These are phyloP conservation scores for Atta cephalotes DNA, from an alignment of 1,140 invertebrate genomes.

Conservation along the genomic window DNA sequence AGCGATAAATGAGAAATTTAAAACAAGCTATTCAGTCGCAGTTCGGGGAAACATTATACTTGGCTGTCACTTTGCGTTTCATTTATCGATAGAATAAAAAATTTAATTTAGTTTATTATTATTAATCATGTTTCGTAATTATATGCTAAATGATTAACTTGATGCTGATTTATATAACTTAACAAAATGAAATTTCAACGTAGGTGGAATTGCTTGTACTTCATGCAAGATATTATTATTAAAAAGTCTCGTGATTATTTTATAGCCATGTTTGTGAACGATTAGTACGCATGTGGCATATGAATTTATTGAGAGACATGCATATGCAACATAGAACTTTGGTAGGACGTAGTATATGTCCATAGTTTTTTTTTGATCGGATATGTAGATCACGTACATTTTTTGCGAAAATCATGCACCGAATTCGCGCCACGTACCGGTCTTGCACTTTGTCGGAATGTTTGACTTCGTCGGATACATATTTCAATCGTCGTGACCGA, in stretches of 20 bases:
- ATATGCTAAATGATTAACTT: neutral
- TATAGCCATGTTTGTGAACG: neutral
- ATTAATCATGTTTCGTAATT: neutral
- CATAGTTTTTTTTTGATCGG: neutral
- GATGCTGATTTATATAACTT: neutral
- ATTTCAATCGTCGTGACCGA: conserved; percentile 82
- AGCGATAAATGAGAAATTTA: conserved; percentile 53
- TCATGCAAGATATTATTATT: neutral
- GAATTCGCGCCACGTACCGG: conserved; percentile 79
- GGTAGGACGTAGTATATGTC: neutral
- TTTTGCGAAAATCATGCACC: conserved; percentile 69
- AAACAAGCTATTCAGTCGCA: conserved; percentile 28
- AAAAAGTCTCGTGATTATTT: conserved; percentile 38
- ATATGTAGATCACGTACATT: conserved; percentile 51
- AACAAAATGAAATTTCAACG: neutral
- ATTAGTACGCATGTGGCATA: neutral
- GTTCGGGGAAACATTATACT: conserved; percentile 23
- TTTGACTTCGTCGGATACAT: conserved; percentile 83
- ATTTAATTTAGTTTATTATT: conserved; percentile 7
- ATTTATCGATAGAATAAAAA: conserved; percentile 13
- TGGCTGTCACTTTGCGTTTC: neutral
- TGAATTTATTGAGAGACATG: conserved; percentile 36
- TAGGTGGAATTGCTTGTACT: neutral
- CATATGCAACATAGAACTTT: conserved; percentile 49
- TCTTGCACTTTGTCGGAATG: conserved; percentile 78